Percentiles rank a stretch among this genome's conserved stretches.
phyloP scores from a whole-genome alignment of 2,888 invertebrate genomes.

The Melanostoma scalare region DNA sequence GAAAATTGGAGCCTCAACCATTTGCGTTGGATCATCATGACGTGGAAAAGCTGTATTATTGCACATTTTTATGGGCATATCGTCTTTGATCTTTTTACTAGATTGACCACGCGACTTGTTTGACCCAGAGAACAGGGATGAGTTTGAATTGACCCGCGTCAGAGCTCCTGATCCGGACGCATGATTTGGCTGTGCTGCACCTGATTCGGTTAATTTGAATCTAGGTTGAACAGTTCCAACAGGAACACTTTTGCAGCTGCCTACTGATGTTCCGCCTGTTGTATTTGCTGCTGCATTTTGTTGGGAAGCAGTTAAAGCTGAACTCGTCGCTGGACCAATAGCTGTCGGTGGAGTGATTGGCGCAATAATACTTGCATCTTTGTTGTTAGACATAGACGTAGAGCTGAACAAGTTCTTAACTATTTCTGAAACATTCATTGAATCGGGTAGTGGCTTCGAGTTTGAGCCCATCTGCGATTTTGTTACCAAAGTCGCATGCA shows the following conservation, averaged over 20 bases:
- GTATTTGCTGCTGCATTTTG: slow-evolving; percentile 50
- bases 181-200: slow-evolving; percentile 68
- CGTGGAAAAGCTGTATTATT: slow-evolving; percentile 83
- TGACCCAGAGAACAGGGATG: slow-evolving; percentile 80
- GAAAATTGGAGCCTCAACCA: slow-evolving; percentile 90
- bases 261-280: slow-evolving; percentile 72
- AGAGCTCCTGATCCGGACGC: slow-evolving; percentile 74
- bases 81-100: slow-evolving; percentile 81
- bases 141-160: slow-evolving; percentile 81
- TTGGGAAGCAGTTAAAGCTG: slow-evolving; percentile 35
- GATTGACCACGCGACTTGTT: slow-evolving; percentile 80
- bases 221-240: slow-evolving; percentile 84
- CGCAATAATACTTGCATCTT: slow-evolving; percentile 50
- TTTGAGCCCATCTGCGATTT: slow-evolving; percentile 83
- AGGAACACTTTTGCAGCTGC: slow-evolving; percentile 80
- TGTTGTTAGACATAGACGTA: slow-evolving; percentile 70
- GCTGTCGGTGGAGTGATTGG: slow-evolving; percentile 31
- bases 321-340: slow-evolving; percentile 5
- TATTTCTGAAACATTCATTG: slow-evolving; percentile 81
- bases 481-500: slow-evolving; percentile 86
- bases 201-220: slow-evolving; percentile 76
- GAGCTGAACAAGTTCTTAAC: slow-evolving; percentile 80
- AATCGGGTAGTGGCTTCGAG: slow-evolving; percentile 80
- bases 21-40: slow-evolving; percentile 83
- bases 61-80: slow-evolving; percentile 81